phyloP scores from a whole-genome alignment of 2,888 invertebrate genomes.

The Sesamia inferens region DNA sequence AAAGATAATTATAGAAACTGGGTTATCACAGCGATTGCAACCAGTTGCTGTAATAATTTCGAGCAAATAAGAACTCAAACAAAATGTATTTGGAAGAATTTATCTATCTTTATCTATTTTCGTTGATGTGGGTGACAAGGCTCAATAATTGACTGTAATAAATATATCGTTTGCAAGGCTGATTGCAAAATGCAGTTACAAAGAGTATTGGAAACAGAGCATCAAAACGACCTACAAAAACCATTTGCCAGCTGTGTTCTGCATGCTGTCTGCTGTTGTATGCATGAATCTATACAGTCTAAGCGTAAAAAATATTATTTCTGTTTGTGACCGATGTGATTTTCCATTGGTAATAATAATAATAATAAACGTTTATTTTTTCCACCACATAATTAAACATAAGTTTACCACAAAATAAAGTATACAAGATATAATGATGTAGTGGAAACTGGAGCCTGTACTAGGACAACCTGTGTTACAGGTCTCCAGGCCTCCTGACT shows the following conservation, averaged over 20 bases:
- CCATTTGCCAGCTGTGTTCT: conserved; percentile 24
- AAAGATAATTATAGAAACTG: conserved; percentile 32
- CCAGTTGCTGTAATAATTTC: conserved; percentile 31
- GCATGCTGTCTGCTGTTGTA: background rate
- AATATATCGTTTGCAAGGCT: background rate
- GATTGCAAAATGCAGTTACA: conserved; percentile 3
- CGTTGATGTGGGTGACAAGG: background rate
- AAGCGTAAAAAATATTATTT: background rate
- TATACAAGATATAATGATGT: too few species aligned
- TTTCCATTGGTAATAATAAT: too few species aligned
- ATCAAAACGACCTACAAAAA: conserved; percentile 16
- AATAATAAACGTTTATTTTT: too few species aligned
- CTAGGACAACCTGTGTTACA: too few species aligned
- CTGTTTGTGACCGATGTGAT: background rate
- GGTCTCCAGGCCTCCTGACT: too few species aligned
- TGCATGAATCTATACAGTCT: background rate
- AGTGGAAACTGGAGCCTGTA: too few species aligned
- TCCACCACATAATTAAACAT: too few species aligned
- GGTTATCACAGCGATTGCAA: conserved; percentile 53
- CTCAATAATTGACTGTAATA: background rate
- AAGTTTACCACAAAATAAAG: too few species aligned
- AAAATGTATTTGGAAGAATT: background rate
- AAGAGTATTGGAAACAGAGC: background rate
- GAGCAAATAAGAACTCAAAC: background rate
- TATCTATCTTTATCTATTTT: too few species aligned